Base-by-base conservation (phyloP, 2,113 vertebrate species). In the Phrynocephalus versicolor region DNA sequence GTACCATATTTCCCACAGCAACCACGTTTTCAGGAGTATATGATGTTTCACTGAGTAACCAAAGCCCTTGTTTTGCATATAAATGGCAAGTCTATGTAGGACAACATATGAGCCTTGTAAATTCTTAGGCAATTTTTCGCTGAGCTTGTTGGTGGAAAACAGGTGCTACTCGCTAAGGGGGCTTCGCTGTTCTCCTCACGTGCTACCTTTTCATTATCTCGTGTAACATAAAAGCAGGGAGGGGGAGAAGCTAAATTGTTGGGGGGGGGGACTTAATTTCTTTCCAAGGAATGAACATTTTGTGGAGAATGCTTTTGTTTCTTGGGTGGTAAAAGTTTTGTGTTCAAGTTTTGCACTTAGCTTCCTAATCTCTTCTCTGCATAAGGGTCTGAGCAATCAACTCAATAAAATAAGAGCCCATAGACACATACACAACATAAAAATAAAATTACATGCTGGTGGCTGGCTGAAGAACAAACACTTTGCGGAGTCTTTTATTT, bases 41-140 rank as follows among this genome's bases (percentile, higher is more conserved):
- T 58, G 82, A 39, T 0, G 0, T 35, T 90, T 92, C 45, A 60
- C 33, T 82, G 60, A 83, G 10, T 41, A n/a, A 55, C 88, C 73
- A 69, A 85, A 82, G 25, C 90, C 57, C 35, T 89, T 87, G 83
- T 75, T 81, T 88, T 79, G 0, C 57, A 85, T 74, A 79, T 72
- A 79, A 79, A 85, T 60, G 39, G 85, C 72, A 58, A 84, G 55
- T 88, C 83, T 62, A 69, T 77, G 86, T 74, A 81, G 45, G 78
- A 81, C 85, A 93, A 67, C 84, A 74, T 78, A 81, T 23, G 65
- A 92, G 73, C 45, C 83, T 86, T 74, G 67, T 82, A 86, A 91
- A 77, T 89, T 90, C 83, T 77, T 83, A 85, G 87, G 55, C 79
- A 88, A 33, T 91, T 85, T 87, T 92, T 92, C 89, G 88, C 88